Percentiles rank a stretch among this genome's conserved stretches.
phyloP scores from a whole-genome alignment of 2,888 invertebrate species.

The Philhelius pedissequus region DNA sequence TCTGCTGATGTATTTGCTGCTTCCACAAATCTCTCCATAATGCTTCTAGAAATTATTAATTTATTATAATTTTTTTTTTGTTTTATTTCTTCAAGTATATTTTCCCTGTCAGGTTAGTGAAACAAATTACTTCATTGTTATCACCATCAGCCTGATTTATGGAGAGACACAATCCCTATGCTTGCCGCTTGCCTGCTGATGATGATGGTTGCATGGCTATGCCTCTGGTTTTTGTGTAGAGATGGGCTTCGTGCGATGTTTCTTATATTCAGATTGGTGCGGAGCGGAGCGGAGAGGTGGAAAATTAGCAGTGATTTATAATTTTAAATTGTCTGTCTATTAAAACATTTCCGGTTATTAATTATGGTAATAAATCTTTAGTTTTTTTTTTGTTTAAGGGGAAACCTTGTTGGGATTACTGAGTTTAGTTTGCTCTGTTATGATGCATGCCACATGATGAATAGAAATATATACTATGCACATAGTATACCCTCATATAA shows the following conservation, averaged over 20 bases:
- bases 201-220: slow-evolving; percentile 18
- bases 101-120: slow-evolving; percentile 67
- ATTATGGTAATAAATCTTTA: slow-evolving; percentile 57
- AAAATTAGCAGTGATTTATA: slow-evolving; percentile 68
- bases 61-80: slow-evolving; percentile 21
- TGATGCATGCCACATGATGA: slow-evolving; percentile 1
- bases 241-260: background rate
- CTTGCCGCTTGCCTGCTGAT: slow-evolving; percentile 15
- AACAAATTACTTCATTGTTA: slow-evolving; percentile 69
- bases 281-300: no score
- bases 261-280: slow-evolving; percentile 9
- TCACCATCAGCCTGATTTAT: slow-evolving; percentile 68
- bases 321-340: slow-evolving; percentile 68
- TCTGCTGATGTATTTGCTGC: background rate
- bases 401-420: slow-evolving; percentile 24
- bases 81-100: slow-evolving; percentile 40
- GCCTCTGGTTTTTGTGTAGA: slow-evolving; percentile 13
- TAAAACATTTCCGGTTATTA: slow-evolving; percentile 69
- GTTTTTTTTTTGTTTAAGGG: background rate
- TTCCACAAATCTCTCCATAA: slow-evolving; percentile 21
- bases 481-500: no score
- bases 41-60: slow-evolving; percentile 56
- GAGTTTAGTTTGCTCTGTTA: slow-evolving; percentile 14
- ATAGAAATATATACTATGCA: background rate
- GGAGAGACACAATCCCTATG: slow-evolving; percentile 55